Base-by-base conservation (phyloP, 2,113 vertebrate genomes). In the Nipponia nippon region DNA sequence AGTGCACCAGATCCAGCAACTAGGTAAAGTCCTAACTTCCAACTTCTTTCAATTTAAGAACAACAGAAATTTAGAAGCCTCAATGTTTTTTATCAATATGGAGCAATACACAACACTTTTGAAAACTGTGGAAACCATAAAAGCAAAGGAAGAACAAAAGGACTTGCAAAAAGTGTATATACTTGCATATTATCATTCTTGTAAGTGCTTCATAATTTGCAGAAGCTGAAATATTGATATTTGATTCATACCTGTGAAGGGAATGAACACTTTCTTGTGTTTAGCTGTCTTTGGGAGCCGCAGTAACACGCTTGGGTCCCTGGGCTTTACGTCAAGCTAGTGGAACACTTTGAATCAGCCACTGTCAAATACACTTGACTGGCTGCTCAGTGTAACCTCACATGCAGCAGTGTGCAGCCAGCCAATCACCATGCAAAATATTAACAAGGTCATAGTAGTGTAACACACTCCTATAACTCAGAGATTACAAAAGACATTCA, bases 401-500 rank as follows among this genome's bases (percentile, higher is more conserved):
- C 65, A 53, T 11, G 62, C 53, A 95, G 62, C 87, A 94, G 25
- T 4, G 46, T 40, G 92, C 72, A 89, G 83, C 86, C 95, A 97
- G 92, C 97, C 97, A 98, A 97, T 98, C 98, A 96, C 96, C 97
- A 96, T 94, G 97, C 98, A 97, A 98, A 98, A 98, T 97, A 97
- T 97, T 97, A 98, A 92, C 98, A 98, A 98, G 98, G 98, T 98
- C 98, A 98, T 73, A 93, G 96, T 97, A 96, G 96, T 98, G 96
- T 96, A 98, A 97, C 97, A 98, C 93, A 97, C 95, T 94, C 93
- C 98, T 97, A 98, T 98, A 98, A 98, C 97, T 98, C 98, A 98
- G 95, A 98, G 97, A 98, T 98, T 98, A 98, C 96, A 97, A 97
- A 98, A 98, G 98, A 96, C 98, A 98, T 98, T 98, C 98, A 98